Evolutionary conservation across 2,113 vertebrate species (phyloP).

Genomic region (Eudorcas thomsonii): DNA sequence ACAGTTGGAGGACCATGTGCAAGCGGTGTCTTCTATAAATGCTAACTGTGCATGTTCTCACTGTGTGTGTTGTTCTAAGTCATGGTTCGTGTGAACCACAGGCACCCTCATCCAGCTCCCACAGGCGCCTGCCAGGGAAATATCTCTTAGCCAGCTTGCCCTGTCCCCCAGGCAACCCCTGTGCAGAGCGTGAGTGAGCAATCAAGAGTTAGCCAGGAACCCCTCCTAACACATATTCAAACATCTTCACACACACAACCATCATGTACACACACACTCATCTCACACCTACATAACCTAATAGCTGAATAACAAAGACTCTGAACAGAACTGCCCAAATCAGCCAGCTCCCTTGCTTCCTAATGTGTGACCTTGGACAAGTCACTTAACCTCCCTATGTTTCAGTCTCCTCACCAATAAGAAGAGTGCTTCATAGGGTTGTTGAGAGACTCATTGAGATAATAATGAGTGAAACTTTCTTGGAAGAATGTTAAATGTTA

Average conservation of each 20-base stretch:
- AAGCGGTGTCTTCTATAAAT: background rate
- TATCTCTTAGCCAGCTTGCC: background rate
- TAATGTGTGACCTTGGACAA: background rate
- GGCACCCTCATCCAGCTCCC: background rate
- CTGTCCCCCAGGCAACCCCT: background rate
- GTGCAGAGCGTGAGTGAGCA: background rate
- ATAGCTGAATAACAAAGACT: constrained; percentile 6
- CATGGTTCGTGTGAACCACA: background rate
- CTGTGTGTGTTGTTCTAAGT: background rate
- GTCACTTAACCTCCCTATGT: background rate
- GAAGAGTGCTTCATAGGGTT: background rate
- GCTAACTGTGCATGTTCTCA: background rate
- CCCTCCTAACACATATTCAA: background rate
- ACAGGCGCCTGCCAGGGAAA: background rate
- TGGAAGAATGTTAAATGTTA: background rate
- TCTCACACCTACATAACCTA: background rate
- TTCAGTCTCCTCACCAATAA: constrained; percentile 4
- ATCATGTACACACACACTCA: background rate
- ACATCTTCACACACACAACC: background rate
- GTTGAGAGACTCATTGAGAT: background rate
- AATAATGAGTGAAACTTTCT: constrained; percentile 2
- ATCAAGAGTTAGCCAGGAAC: background rate
- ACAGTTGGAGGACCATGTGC: background rate
- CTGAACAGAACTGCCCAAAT: background rate
- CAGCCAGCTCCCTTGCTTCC: background rate